Evolutionary conservation across 1,140 invertebrate genomes (phyloP), one percentile per base, ranked within the genome.

Genomic region (Copidosoma floridanum): DNA sequence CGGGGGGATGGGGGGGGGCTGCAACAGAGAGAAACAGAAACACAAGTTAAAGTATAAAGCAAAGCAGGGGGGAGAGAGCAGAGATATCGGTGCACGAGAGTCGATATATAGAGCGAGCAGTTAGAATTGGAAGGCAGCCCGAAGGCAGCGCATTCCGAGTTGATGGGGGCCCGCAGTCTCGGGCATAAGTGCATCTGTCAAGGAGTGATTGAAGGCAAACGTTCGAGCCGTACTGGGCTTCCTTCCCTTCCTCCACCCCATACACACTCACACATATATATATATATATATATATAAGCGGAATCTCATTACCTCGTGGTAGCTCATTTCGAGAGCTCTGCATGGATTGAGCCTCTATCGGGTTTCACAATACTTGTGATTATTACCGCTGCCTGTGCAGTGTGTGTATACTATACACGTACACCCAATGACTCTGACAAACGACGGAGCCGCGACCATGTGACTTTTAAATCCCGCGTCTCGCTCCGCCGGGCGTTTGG

Each of bases 141-240:
- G 53, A 56, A 52, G 46, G 52, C 6, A 6, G 43, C 60, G 66
- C 70, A 75, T 72, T 75, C 75, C 72, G 65, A 56, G 64, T 72
- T 70, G 73, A 72, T 73, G 71, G 72, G 66, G 65, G 6, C 29
- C 12, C 68, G 58, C 62, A 65, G 68, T 63, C 64, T 63, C 59
- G 63, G 62, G 67, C 29, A 71, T 71, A 76, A 77, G 75, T 75
- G 72, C 69, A 72, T 73, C 76, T 76, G 75, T 79, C 76, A 76
- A 73, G 72, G 71, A 73, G 69, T 76, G 74, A 78, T 78, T 75
- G 75, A 77, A 77, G 72, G 73, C 71, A 70, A 76, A 71, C 69
- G 70, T 73, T 75, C 68, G 61, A 63, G 68, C 67, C 66, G 64
- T 68, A 55, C 64, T 47, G 53, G 63, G 10, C 32, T 14, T 29